Conservation (phyloP, 1,140 invertebrate species). For the Bicyclus anynana region DNA sequence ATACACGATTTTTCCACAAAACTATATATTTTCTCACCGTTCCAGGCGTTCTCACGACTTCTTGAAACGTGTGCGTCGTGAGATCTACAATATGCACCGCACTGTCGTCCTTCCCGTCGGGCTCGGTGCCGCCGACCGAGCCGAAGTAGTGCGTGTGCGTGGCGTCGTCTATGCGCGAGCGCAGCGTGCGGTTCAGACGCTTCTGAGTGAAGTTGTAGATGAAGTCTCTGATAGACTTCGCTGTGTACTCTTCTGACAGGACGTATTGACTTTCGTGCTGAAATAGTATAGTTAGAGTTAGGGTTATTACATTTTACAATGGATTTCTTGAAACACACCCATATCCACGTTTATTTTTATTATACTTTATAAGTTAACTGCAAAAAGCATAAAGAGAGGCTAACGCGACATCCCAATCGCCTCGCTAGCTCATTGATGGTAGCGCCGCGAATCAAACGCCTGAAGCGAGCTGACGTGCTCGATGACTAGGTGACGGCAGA, state of each 20-base stretch:
- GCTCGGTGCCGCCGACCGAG: constrained; percentile 30
- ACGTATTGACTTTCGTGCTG: constrained; percentile 84
- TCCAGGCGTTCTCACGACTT: constrained; percentile 46
- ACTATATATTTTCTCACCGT: constrained; percentile 32
- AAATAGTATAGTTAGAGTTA: constrained; percentile 43
- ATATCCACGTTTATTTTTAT: too few relatives aligned
- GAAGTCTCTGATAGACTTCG: constrained; percentile 79
- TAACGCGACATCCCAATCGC: too few relatives aligned
- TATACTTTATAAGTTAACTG: too few relatives aligned
- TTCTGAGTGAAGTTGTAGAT: constrained; percentile 82
- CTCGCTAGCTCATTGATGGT: too few relatives aligned
- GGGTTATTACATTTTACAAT: too few relatives aligned
- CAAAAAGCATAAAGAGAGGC: too few relatives aligned
- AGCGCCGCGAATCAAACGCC: too few relatives aligned
- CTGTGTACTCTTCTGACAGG: constrained; percentile 78
- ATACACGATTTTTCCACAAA: neutral
- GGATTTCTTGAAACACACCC: too few relatives aligned
- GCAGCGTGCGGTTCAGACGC: constrained; percentile 74
- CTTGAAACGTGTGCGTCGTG: constrained; percentile 52
- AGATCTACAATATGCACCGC: constrained; percentile 46
- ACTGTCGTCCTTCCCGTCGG: constrained; percentile 27
- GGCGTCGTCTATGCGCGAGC: constrained; percentile 49
- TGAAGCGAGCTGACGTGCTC: too few relatives aligned
- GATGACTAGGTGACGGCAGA: too few relatives aligned
- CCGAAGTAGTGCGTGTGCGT: constrained; percentile 67